phyloP scores from a whole-genome alignment of 2,888 invertebrate genomes.

The Mesochorus sp. region DNA sequence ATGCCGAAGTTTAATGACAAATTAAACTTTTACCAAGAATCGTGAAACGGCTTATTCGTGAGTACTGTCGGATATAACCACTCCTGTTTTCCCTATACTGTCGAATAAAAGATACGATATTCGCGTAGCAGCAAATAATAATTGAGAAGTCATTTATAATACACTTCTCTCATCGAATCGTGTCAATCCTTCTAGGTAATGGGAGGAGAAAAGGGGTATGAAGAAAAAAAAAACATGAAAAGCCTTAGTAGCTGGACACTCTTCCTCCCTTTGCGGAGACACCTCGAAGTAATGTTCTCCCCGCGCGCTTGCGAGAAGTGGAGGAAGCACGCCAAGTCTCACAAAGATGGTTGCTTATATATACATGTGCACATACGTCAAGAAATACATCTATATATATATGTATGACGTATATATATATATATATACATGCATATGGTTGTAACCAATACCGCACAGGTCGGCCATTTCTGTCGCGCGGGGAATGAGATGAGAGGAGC shows the following conservation, averaged over 20 bases:
- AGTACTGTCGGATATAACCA: neutral
- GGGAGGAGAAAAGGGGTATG: neutral
- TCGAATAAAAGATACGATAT: no score
- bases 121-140: no score
- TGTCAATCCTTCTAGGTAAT: neutral
- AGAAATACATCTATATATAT: no score
- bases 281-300: conserved; percentile 28
- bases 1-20: no score
- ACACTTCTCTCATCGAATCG: no score
- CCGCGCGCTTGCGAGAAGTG: conserved; percentile 64
- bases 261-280: conserved; percentile 10
- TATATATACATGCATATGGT: conserved; percentile 48
- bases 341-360: conserved; percentile 78
- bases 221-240: neutral
- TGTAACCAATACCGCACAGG: conserved; percentile 79
- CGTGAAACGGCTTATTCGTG: no score
- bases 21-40: no score
- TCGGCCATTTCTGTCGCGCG: conserved; percentile 75
- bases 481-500: conserved; percentile 64
- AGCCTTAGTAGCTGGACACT: conserved; percentile 22
- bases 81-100: neutral
- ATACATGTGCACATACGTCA: neutral
- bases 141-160: no score
- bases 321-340: conserved; percentile 73
- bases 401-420: no score